Percentiles rank a stretch among this genome's conserved stretches.
Evolutionary conservation across 2,797 vertebrate species (phyloP).

Genomic region (Notoglanidium macrostoma): DNA sequence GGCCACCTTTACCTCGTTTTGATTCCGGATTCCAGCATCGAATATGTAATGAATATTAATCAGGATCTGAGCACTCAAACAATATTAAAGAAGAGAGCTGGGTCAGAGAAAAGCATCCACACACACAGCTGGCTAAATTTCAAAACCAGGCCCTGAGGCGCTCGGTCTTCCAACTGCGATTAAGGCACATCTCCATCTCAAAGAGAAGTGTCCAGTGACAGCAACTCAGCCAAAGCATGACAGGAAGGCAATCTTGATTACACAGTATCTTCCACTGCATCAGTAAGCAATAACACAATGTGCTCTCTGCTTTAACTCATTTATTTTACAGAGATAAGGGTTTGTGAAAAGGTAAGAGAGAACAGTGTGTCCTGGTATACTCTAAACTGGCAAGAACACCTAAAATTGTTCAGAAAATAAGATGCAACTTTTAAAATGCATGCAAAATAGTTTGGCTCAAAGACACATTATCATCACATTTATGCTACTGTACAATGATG

Average conservation of each 20-base stretch:
- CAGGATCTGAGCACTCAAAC: background rate
- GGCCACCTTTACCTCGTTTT: background rate
- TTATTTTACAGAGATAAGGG: background rate
- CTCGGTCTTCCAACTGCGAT: background rate
- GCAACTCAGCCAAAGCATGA: constrained; percentile 30
- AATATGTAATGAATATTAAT: constrained; percentile 1
- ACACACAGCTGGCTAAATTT: background rate
- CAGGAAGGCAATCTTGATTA: constrained; percentile 38
- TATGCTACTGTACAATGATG: background rate
- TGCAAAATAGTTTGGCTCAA: background rate
- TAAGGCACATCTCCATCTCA: constrained; percentile 14
- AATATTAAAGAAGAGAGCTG: background rate
- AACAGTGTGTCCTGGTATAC: background rate
- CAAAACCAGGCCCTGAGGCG: background rate
- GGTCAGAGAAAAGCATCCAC: background rate
- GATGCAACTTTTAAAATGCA: background rate
- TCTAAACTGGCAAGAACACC: background rate
- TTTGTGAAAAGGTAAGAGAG: background rate
- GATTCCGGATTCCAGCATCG: background rate
- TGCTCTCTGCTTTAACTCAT: background rate
- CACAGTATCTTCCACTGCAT: constrained; percentile 13
- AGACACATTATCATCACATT: background rate
- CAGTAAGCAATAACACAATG: constrained; percentile 23
- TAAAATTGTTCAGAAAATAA: background rate
- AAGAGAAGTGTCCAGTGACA: constrained; percentile 13